These are phyloP conservation scores for Campoplex nolae DNA, from an alignment of 2,888 invertebrate genomes.

Conservation along the genomic window DNA sequence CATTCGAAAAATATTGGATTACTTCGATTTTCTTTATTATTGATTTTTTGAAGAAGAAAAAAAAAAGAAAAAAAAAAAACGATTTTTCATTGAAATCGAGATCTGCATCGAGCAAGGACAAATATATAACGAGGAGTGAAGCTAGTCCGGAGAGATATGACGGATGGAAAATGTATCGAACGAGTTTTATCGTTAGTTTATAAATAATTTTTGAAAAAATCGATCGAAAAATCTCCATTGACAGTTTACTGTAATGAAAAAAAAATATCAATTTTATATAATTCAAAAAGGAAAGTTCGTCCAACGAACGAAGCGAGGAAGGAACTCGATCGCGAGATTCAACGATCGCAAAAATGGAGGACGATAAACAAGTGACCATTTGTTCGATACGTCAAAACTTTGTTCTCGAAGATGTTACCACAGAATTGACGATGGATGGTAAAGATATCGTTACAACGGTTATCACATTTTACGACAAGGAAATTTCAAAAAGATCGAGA, in stretches of 20 bases:
- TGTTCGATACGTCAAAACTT: constrained; percentile 85
- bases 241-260: no score
- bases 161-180: constrained; percentile 85
- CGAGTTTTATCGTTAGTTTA: constrained; percentile 83
- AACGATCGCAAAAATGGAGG: constrained; percentile 54
- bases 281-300: constrained; percentile 68
- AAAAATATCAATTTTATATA: no score
- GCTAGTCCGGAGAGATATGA: constrained; percentile 71
- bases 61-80: not conserved
- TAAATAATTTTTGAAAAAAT: not conserved
- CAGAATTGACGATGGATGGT: constrained; percentile 87
- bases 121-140: constrained; percentile 32
- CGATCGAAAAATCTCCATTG: not conserved
- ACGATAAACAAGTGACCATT: constrained; percentile 80
- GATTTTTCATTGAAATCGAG: constrained; percentile 7
- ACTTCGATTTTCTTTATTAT: not conserved
- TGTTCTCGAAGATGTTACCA: constrained; percentile 85
- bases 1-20: not conserved
- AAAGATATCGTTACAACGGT: constrained; percentile 38
- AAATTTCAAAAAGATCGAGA: not conserved
- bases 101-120: constrained; percentile 12
- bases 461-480: no score
- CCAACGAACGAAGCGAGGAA: constrained; percentile 25
- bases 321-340: not conserved
- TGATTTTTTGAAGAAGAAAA: not conserved